Conservation (phyloP, 1,140 invertebrate species). For the Sweltsa coloradensis region DNA sequence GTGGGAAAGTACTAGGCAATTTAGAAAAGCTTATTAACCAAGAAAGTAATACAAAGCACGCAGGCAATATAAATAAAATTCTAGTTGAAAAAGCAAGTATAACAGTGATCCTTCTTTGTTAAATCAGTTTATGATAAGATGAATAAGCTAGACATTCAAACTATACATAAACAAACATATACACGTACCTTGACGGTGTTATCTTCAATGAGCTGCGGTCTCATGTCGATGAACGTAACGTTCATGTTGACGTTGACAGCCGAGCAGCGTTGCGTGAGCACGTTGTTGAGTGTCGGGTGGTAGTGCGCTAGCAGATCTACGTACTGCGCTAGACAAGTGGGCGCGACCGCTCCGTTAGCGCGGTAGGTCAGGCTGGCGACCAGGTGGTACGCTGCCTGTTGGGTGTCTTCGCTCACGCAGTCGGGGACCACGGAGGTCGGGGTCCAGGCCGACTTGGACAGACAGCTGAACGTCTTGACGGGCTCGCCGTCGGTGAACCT, state of each 20-base stretch:
- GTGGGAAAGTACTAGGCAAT: no score
- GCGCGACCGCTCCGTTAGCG: conserved; percentile 75
- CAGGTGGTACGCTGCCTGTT: conserved; percentile 87
- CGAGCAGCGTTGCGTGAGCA: conserved; percentile 82
- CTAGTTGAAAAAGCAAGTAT: no score
- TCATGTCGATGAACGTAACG: conserved; percentile 74
- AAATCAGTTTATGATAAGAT: no score
- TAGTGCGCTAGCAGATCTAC: conserved; percentile 69
- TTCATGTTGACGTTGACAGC: conserved; percentile 92
- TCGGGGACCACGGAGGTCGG: conserved; percentile 81
- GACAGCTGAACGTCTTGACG: conserved; percentile 75
- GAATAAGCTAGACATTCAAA: no score
- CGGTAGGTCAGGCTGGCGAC: conserved; percentile 79
- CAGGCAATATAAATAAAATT: no score
- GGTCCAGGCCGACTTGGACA: conserved; percentile 62
- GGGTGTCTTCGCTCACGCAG: conserved; percentile 87
- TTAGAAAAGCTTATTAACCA: no score
- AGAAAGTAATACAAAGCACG: no score
- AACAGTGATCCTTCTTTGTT: no score
- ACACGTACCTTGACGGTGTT: conserved; percentile 61
- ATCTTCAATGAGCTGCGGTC: conserved; percentile 63
- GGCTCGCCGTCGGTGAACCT: conserved; percentile 84
- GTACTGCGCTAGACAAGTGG: conserved; percentile 74
- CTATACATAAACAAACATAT: no score
- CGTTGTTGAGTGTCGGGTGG: conserved; percentile 63